phyloP scores from a whole-genome alignment of 2,888 invertebrate species.

The Cerceris ruficornis region DNA sequence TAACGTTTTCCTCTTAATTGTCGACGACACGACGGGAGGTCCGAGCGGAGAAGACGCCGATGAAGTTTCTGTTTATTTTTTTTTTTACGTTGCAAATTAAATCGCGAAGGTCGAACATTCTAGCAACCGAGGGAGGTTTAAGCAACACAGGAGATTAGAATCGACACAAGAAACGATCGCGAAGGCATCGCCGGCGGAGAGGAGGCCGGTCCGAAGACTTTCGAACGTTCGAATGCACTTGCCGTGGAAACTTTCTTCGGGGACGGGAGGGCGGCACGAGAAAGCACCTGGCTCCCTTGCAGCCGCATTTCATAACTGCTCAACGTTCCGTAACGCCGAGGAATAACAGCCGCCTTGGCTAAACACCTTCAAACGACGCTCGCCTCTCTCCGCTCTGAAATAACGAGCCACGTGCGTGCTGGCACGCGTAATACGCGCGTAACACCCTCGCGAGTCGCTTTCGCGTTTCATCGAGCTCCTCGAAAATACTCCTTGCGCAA shows the following conservation, averaged over 20 bases:
- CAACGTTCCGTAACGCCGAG: conserved; percentile 77
- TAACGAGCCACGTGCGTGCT: no score
- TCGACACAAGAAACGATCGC: conserved; percentile 48
- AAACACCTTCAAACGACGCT: conserved; percentile 44
- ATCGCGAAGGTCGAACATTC: no score
- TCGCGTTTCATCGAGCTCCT: no score
- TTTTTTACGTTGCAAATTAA: no score
- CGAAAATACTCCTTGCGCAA: no score
- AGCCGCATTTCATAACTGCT: conserved; percentile 80
- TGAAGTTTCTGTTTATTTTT: no score
- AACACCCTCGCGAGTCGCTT: no score
- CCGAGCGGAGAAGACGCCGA: no score
- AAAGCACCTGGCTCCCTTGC: conserved; percentile 76
- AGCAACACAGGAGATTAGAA: conserved; percentile 65
- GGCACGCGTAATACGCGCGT: not conserved
- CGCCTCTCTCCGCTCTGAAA: not conserved
- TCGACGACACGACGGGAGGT: no score
- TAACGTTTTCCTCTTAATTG: no score
- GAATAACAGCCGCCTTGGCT: conserved; percentile 35
- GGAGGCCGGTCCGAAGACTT: conserved; percentile 64
- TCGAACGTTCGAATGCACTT: conserved; percentile 78
- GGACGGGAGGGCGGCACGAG: conserved; percentile 72
- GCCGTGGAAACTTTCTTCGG: conserved; percentile 79
- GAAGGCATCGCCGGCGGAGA: not conserved
- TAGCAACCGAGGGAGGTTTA: conserved; percentile 26